phyloP scores from a whole-genome alignment of 2,797 vertebrate species.

The Sebastiscus albofasciatus region DNA sequence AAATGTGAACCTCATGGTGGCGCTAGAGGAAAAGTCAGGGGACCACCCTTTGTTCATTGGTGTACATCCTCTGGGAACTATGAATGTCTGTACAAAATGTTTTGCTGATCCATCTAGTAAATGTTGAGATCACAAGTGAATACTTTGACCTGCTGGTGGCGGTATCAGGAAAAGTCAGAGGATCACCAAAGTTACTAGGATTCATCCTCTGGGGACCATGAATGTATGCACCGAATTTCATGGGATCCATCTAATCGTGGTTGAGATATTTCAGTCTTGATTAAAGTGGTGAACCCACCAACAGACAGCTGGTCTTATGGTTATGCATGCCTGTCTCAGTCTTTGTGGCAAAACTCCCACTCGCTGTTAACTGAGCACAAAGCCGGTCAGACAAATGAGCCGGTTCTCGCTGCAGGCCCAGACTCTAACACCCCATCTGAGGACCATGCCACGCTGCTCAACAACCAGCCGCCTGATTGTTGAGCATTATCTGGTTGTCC shows the following conservation, averaged over 20 bases:
- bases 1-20: neutral
- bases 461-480: constrained; percentile 56
- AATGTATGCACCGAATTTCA: neutral
- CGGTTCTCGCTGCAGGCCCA: constrained; percentile 25
- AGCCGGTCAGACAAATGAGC: constrained; percentile 55
- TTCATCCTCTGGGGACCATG: neutral
- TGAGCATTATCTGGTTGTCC: constrained; percentile 70
- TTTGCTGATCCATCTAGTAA: neutral
- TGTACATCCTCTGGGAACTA: neutral
- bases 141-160: neutral
- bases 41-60: neutral
- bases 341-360: constrained; percentile 30
- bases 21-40: no score
- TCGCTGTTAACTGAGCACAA: constrained; percentile 46
- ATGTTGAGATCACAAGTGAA: neutral
- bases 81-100: neutral
- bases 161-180: neutral
- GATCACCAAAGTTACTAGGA: neutral
- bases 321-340: constrained; percentile 14
- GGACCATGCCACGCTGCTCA: constrained; percentile 42
- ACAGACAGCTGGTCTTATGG: neutral
- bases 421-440: constrained; percentile 33
- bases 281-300: neutral
- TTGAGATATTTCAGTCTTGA: neutral
- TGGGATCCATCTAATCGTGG: neutral